Base-by-base conservation (phyloP, 2,888 invertebrate species). In the Leptothorax acervorum region DNA sequence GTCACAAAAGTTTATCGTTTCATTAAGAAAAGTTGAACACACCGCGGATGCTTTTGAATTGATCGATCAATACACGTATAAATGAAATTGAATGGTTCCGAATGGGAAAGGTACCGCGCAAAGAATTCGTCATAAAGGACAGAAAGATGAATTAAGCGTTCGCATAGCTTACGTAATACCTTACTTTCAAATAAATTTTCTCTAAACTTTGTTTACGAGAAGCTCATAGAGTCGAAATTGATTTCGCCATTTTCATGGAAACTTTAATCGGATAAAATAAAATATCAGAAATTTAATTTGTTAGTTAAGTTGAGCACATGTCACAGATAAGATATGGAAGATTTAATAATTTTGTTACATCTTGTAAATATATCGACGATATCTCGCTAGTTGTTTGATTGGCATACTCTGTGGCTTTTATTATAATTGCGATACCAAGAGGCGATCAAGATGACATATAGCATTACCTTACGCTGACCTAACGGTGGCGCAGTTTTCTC, bases 401-500 rank as follows among this genome's bases (percentile, higher is more conserved):
- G 3, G 4, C 12, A 18, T 11, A 48, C 9, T 75, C 3, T 48
- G 9, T 23, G 3, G 35, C 12, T 76, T 18, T 53, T 53, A 35
- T 15, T 55, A 71, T 76, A 51, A 76, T 65, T 39, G 9, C 12
- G 4, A 28, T 35, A 6, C 0, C 2, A 63, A 23, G 6, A 73
- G 0, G 11, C 6, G 73, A 23, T 18, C 57, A 45, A 8, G 45
- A 65, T 39, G 35, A 65, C 39, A 6, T 35, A 53, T 53, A 35
- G 5, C 6, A 62, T 2, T 31, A 60, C 1, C 4, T 74, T 18
- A 45, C 35, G 28, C 15, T 39, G 70, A 28, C 45, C 62, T 84
- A 82, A 82, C 57, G 65, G 82, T 82, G 65, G 28, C 1, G 15
- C 28, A 85, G 48, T 65, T 76, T 82, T 82, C 60, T 18, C 68